Conservation (phyloP, 64 coral and sea anemone species). For the Catalaphyllia jardinei region DNA sequence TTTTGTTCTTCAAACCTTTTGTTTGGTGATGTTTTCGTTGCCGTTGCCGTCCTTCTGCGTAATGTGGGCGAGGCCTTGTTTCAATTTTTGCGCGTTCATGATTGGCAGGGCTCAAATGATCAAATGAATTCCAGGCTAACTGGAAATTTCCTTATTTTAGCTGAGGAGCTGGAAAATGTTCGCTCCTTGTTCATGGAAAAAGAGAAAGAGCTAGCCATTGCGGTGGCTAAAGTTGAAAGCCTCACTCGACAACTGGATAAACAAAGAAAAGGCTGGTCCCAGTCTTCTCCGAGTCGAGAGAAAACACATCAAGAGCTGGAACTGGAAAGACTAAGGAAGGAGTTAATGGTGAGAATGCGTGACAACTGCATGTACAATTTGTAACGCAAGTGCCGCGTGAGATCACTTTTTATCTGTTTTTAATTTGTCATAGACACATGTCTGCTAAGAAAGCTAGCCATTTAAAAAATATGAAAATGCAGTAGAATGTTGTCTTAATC, state of each 20-base stretch:
- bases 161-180: conserved; percentile 64
- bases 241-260: conserved; percentile 85
- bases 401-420: too few species aligned
- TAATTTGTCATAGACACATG: too few species aligned
- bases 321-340: conserved; percentile 45
- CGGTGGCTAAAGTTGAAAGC: conserved; percentile 86
- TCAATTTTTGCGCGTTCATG: too few species aligned
- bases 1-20: too few species aligned
- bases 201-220: conserved; percentile 87
- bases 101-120: not conserved
- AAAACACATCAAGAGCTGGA: conserved; percentile 46
- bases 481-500: not conserved
- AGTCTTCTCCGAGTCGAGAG: conserved; percentile 9
- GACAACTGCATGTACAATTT: not conserved
- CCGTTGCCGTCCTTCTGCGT: too few species aligned
- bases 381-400: not conserved
- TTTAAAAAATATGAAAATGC: not conserved
- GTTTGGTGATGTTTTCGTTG: too few species aligned
- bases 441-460: too few species aligned
- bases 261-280: conserved; percentile 47
- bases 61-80: too few species aligned
- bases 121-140: too few species aligned
- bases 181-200: conserved; percentile 62
- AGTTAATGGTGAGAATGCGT: conserved; percentile 45
- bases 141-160: conserved; percentile 36